phyloP scores from a whole-genome alignment of 2,113 vertebrate species.

The Gavialis gangeticus region DNA sequence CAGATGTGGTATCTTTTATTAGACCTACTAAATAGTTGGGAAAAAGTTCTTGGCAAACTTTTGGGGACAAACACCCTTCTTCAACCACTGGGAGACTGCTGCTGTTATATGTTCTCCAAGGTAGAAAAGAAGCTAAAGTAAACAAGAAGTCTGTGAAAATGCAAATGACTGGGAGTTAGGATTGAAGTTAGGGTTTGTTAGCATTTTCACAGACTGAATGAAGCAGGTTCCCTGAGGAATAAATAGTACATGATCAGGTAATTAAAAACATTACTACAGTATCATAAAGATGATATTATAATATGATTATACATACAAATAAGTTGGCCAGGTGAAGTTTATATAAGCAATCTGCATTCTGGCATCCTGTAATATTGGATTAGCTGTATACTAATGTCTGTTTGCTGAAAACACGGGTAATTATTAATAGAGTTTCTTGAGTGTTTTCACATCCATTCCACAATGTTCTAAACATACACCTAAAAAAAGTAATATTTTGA shows the following conservation, averaged over 20 bases:
- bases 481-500: not conserved
- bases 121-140: too few species aligned
- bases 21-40: too few species aligned
- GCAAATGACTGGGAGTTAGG: too few species aligned
- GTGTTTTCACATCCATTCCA: not conserved
- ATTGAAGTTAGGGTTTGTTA: too few species aligned
- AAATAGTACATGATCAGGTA: conserved; percentile 64
- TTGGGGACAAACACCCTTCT: too few species aligned
- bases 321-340: conserved; percentile 43
- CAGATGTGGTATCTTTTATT: too few species aligned
- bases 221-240: conserved; percentile 44
- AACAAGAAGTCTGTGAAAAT: too few species aligned
- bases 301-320: not conserved
- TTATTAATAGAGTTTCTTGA: not conserved
- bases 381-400: not conserved
- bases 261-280: conserved; percentile 54
- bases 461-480: not conserved
- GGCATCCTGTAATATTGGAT: not conserved
- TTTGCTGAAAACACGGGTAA: not conserved
- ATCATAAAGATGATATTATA: too few species aligned
- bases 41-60: too few species aligned
- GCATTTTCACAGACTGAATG: not conserved
- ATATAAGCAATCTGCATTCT: conserved; percentile 45
- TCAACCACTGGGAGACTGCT: too few species aligned
- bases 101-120: too few species aligned